Evolutionary conservation across 2,113 vertebrate genomes (phyloP).

Genomic region (Ahaetulla prasina): DNA sequence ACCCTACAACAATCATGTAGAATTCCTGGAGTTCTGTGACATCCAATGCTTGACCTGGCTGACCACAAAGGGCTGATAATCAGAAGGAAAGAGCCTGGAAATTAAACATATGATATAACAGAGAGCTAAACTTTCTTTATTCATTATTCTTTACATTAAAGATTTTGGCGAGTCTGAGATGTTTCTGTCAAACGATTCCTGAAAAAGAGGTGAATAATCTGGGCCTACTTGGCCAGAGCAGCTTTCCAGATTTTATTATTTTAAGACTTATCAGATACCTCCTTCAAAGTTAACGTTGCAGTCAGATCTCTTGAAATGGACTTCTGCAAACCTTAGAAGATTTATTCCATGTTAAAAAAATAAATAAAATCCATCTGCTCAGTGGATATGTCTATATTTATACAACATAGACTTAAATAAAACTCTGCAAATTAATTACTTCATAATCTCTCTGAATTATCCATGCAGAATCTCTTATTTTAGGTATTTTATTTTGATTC

Average conservation of each 20-base stretch:
- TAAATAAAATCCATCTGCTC: background rate
- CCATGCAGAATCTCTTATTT: background rate
- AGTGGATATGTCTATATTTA: background rate
- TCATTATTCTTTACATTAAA: no score
- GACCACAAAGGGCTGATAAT: no score
- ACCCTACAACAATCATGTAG: no score
- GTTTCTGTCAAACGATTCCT: no score
- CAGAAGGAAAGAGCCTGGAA: no score
- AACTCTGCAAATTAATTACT: background rate
- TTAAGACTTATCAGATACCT: background rate
- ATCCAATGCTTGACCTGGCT: no score
- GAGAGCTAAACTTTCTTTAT: no score
- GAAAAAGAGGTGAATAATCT: no score
- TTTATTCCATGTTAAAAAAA: background rate
- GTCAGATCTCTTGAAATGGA: background rate
- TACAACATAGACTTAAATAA: background rate
- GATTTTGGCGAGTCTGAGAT: no score
- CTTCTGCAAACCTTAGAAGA: background rate
- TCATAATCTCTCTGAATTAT: background rate
- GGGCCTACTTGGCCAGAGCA: background rate
- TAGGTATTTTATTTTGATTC: background rate
- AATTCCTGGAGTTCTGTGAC: no score
- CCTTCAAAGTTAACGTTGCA: background rate
- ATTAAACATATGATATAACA: no score
- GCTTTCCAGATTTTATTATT: background rate